A percentile compares a stretch with the other conserved stretches of the same genome.
phyloP scores from a whole-genome alignment of 92 coral and sea anemone genomes.

The Epizoanthus illoricatus region DNA sequence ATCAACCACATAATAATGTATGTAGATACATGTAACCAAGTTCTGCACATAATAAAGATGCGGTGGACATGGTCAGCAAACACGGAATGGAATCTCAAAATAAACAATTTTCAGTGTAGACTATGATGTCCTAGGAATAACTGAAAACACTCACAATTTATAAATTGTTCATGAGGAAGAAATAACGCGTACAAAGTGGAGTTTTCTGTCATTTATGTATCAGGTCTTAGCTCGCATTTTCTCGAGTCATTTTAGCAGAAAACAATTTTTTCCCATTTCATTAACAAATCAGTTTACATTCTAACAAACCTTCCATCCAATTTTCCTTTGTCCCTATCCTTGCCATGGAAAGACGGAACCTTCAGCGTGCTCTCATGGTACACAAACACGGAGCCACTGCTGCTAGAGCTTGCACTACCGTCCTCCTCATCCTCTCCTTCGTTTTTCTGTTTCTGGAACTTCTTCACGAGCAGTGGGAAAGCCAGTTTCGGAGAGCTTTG shows the following conservation, averaged over 20 bases:
- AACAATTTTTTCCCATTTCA: too few relatives aligned
- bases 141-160: conserved; percentile 27
- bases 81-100: background rate
- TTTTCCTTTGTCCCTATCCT: conserved; percentile 10
- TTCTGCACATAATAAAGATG: background rate
- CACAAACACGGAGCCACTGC: conserved; percentile 50
- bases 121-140: conserved; percentile 29
- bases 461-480: conserved; percentile 80
- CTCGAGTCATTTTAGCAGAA: too few relatives aligned
- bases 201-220: too few relatives aligned
- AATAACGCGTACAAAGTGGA: too few relatives aligned
- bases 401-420: conserved; percentile 58
- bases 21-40: too few relatives aligned
- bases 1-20: too few relatives aligned
- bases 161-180: background rate
- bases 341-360: conserved; percentile 14
- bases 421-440: conserved; percentile 56
- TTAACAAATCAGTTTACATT: too few relatives aligned
- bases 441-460: conserved; percentile 43
- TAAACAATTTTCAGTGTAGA: conserved; percentile 9
- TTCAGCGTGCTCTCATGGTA: conserved; percentile 13
- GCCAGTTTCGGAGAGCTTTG: conserved; percentile 63
- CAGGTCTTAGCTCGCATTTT: too few relatives aligned
- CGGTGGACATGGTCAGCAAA: conserved; percentile 6
- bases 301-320: conserved; percentile 32